Base-by-base conservation (phyloP, 2,888 invertebrate genomes). In the Andrena bucephala region DNA sequence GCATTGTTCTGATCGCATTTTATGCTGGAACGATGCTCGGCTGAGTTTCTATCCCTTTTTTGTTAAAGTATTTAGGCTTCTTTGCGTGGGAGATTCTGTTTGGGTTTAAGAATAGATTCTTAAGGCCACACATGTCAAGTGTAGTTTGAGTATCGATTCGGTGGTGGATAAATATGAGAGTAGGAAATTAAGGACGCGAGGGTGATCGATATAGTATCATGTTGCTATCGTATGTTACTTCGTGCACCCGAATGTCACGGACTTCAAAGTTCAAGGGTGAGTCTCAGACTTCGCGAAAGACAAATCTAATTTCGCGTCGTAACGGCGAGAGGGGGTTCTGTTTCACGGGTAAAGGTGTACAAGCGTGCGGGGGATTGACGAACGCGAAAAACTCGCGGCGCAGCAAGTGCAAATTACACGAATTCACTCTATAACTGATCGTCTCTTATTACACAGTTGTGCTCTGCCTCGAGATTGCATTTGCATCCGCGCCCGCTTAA, bases 401-500 rank as follows among this genome's bases (percentile, higher is more conserved):
- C 42, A 5, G 10, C 27, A 67, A 57, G 60, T 63, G 77, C 50
- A 54, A 77, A 83, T 81, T 65, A 50, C 81, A 57, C 62, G 70
- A 77, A 68, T 77, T 70, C 73, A 73, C 42, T 20, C 66, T n/a
- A 50, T 67, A 74, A 77, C 50, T 48, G 83, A 83, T 82, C 73
- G 52, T 62, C 72, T 52, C 60, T 48, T 62, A 73, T 83, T 81
- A 77, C 69, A 66, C 73, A 77, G 83, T 83, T 42, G 62, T 63
- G 50, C 72, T 59, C 48, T 75, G 69, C 57, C 70, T 70, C 67
- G 62, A 77, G 81, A 85, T 86, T 81, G 86, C 81, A 81, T 85
- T 85, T 86, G 81, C 84, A 86, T 81, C 76, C 62, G 36, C 60
- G 59, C 24, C 62, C 63, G 72, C 67, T 84, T 73, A 86, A 86